A percentile compares a stretch with the other conserved stretches of the same genome.
phyloP scores from a whole-genome alignment of 2,797 vertebrate species.

The Synaphobranchus kaupii region DNA sequence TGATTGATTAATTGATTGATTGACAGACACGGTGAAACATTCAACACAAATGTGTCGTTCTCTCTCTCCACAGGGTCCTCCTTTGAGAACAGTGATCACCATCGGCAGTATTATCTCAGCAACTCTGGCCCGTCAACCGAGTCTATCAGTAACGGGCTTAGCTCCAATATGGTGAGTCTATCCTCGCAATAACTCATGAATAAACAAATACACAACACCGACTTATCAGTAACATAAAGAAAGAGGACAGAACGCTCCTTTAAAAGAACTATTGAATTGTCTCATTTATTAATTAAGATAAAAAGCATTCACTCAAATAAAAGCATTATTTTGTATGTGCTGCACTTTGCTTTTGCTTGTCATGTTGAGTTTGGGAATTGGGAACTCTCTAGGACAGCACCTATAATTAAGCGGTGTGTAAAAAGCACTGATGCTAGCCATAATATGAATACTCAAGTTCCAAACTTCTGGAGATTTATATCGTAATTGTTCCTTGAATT shows the following conservation, averaged over 20 bases:
- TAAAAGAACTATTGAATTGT: neutral
- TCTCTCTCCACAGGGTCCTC: constrained; percentile 82
- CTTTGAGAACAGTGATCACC: constrained; percentile 89
- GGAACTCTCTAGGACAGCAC: too few species aligned
- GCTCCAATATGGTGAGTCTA: constrained; percentile 86
- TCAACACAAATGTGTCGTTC: neutral
- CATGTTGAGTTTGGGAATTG: neutral
- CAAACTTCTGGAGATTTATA: too few species aligned
- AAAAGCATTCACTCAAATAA: neutral
- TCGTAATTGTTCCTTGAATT: neutral
- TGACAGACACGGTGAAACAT: neutral
- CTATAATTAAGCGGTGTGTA: too few species aligned
- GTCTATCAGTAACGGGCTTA: constrained; percentile 85
- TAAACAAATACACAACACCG: neutral
- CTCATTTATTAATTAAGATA: neutral
- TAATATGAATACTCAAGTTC: too few species aligned
- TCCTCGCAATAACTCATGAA: neutral
- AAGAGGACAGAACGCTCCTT: neutral
- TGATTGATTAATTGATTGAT: neutral
- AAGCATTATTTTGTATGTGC: neutral
- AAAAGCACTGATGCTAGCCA: too few species aligned
- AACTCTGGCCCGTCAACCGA: constrained; percentile 82
- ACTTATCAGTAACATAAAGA: neutral
- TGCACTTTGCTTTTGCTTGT: neutral
- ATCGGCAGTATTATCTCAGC: constrained; percentile 77